phyloP scores from a whole-genome alignment of 2,888 invertebrate genomes.

The Galerucella calmariensis region DNA sequence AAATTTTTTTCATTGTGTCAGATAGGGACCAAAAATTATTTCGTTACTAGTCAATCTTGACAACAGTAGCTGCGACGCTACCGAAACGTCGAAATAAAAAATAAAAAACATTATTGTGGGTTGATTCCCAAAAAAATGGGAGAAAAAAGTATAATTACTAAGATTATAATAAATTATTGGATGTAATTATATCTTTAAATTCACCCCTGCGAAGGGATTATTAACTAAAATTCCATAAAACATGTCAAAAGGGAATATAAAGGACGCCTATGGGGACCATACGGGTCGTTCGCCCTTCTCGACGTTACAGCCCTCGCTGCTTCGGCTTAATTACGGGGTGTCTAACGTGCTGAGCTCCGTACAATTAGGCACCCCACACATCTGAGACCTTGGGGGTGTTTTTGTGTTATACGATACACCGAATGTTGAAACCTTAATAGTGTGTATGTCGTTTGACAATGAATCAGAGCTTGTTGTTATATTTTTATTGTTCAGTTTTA shows the following conservation, averaged over 20 bases:
- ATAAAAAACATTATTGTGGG: no score
- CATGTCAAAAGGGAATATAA: background rate
- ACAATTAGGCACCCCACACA: conserved; percentile 57
- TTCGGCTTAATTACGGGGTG: conserved; percentile 59
- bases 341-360: conserved; percentile 53
- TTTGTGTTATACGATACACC: conserved; percentile 31
- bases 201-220: background rate
- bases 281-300: conserved; percentile 49
- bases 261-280: conserved; percentile 31
- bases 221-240: conserved; percentile 3
- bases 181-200: background rate
- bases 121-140: no score
- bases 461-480: conserved; percentile 23
- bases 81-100: no score
- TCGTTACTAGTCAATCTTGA: no score
- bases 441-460: conserved; percentile 28
- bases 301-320: conserved; percentile 50
- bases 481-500: conserved; percentile 18
- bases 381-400: conserved; percentile 42
- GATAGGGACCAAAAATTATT: no score
- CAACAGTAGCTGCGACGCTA: no score
- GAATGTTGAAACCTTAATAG: conserved; percentile 34
- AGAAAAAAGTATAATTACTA: background rate
- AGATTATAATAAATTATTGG: background rate
- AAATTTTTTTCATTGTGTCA: no score